Evolutionary conservation across 2,888 invertebrate species (phyloP).

Genomic region (Bembecia ichneumoniformis): DNA sequence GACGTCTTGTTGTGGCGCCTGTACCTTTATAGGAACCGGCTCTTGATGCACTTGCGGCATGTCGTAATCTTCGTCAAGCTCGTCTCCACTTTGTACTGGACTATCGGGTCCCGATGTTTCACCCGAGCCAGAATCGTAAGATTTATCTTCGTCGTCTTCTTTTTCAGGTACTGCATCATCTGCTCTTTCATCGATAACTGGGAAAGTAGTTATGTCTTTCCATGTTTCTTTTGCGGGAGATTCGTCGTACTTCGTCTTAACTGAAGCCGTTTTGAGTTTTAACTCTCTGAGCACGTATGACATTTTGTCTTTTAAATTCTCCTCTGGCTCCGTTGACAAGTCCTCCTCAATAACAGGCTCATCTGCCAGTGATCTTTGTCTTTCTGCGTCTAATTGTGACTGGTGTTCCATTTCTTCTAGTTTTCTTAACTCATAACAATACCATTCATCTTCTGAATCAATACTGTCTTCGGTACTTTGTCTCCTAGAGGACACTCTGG

Average conservation of each 20-base stretch:
- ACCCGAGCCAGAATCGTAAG: conserved; percentile 80
- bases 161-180: conserved; percentile 35
- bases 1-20: conserved; percentile 60
- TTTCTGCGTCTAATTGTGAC: conserved; percentile 76
- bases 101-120: conserved; percentile 92
- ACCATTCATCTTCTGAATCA: conserved; percentile 95
- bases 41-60: conserved; percentile 60
- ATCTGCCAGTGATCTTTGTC: conserved; percentile 74
- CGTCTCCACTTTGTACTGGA: conserved; percentile 82
- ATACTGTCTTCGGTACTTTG: conserved; percentile 95
- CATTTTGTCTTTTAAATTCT: conserved; percentile 84
- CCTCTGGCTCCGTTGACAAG: conserved; percentile 70
- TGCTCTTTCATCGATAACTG: conserved; percentile 56
- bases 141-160: conserved; percentile 60
- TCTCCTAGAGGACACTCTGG: conserved; percentile 86
- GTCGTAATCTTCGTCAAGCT: conserved; percentile 77
- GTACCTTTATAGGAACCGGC: conserved; percentile 29
- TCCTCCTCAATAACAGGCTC: conserved; percentile 71
- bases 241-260: conserved; percentile 54
- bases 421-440: conserved; percentile 89
- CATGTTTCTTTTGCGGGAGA: conserved; percentile 48
- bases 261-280: conserved; percentile 75
- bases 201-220: conserved; percentile 64
- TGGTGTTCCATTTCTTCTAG: conserved; percentile 88
- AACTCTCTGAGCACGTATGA: conserved; percentile 83